Conservation (phyloP, 2,888 invertebrate genomes). For the Ecdyonurus torrentis region DNA sequence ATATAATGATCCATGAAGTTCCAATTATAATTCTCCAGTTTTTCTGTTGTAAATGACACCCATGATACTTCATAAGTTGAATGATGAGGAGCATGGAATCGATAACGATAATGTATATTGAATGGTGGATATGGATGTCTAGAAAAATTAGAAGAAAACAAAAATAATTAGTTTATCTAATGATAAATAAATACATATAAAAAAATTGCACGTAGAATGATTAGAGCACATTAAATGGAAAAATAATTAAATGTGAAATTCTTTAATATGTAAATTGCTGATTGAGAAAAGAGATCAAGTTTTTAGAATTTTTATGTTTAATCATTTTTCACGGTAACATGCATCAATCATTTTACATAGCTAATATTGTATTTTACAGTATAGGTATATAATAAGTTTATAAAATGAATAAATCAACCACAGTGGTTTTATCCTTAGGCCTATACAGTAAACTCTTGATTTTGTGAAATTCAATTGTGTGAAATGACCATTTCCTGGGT, state of each 20-base stretch:
- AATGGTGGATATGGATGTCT: constrained; percentile 90
- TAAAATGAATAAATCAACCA: no score
- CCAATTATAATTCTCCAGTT: constrained; percentile 93
- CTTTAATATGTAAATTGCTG: background rate
- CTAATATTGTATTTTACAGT: no score
- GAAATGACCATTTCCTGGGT: no score
- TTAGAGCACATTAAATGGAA: constrained; percentile 6
- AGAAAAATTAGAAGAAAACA: constrained; percentile 18
- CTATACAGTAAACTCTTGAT: no score
- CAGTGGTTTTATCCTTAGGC: no score
- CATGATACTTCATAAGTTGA: constrained; percentile 87
- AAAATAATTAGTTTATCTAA: background rate
- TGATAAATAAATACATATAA: constrained; percentile 6
- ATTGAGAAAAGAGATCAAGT: background rate
- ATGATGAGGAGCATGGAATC: constrained; percentile 84
- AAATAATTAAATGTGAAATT: background rate
- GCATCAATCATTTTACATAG: no score
- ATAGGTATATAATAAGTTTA: no score
- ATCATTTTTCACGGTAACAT: background rate
- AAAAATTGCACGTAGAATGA: no score
- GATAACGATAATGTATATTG: constrained; percentile 79
- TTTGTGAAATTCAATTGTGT: no score
- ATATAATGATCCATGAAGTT: constrained; percentile 96
- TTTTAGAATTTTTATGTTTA: background rate
- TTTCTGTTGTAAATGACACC: constrained; percentile 87